Evolutionary conservation across 2,888 invertebrate genomes (phyloP).

Genomic region (Lepetodrilus schrolli): DNA sequence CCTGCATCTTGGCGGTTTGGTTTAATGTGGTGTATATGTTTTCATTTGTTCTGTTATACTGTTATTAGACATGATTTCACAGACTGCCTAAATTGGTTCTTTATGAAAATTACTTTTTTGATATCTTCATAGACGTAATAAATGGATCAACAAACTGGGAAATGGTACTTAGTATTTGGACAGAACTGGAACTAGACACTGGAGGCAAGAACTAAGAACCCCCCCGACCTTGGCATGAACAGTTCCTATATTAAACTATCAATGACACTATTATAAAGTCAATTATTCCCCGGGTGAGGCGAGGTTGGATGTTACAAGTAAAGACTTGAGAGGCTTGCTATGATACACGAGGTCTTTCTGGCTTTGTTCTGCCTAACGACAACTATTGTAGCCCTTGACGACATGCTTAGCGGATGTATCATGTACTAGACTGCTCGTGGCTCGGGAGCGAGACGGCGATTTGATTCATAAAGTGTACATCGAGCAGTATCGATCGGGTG

Average conservation of each 20-base stretch:
- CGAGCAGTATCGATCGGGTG: constrained; percentile 16
- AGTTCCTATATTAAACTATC: constrained; percentile 4
- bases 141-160: no score
- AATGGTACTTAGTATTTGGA: no score
- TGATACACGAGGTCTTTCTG: neutral
- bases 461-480: constrained; percentile 25
- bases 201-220: neutral
- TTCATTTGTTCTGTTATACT: no score
- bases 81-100: no score
- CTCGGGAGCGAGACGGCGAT: neutral
- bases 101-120: no score
- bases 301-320: neutral
- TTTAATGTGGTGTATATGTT: no score
- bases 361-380: neutral
- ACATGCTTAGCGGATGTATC: constrained; percentile 18
- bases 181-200: no score
- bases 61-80: no score
- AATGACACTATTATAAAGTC: constrained; percentile 19
- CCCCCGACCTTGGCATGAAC: neutral
- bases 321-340: constrained; percentile 9
- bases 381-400: constrained; percentile 13
- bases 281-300: constrained; percentile 2
- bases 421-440: neutral
- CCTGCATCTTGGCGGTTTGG: no score
- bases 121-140: no score